Evolutionary conservation across 2,113 vertebrate genomes (phyloP).

Genomic region (Apodemus speciosus): DNA sequence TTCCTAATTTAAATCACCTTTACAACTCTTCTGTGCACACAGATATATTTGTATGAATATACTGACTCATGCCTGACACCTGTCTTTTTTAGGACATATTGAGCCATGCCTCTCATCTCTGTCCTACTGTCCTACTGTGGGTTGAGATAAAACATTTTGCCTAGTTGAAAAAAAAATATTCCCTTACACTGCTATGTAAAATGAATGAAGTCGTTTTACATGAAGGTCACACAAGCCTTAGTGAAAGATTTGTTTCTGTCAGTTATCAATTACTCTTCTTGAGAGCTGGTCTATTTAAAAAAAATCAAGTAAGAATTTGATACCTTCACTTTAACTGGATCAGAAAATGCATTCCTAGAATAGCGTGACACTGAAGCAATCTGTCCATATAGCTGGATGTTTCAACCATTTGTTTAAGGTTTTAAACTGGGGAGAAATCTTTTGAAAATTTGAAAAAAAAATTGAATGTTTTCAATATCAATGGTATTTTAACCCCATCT

Average conservation of each 20-base stretch:
- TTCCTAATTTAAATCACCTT: not conserved
- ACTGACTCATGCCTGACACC: not conserved
- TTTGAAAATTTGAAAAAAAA: slow-evolving; percentile 18
- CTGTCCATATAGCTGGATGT: slow-evolving; percentile 72
- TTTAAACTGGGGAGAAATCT: not conserved
- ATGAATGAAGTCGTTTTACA: slow-evolving; percentile 56
- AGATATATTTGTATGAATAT: not conserved
- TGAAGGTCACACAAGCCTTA: slow-evolving; percentile 40
- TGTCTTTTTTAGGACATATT: not conserved
- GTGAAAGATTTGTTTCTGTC: slow-evolving; percentile 44
- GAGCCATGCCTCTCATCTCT: not conserved
- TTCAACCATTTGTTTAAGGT: slow-evolving; percentile 55
- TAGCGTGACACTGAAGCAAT: slow-evolving; percentile 64
- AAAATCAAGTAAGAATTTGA: slow-evolving; percentile 65
- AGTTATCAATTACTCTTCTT: slow-evolving; percentile 57
- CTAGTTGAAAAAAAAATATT: not conserved
- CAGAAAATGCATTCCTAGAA: slow-evolving; percentile 63
- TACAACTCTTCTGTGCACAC: not conserved
- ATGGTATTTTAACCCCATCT: not conserved
- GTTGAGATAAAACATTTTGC: not conserved
- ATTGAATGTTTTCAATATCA: slow-evolving; percentile 45
- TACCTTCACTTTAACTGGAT: slow-evolving; percentile 71
- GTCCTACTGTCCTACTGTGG: not conserved
- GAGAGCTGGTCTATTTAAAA: not conserved
- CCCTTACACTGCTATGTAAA: not conserved